Evolutionary conservation across 2,113 vertebrate genomes (phyloP).

Genomic region (Gracilinanus agilis): DNA sequence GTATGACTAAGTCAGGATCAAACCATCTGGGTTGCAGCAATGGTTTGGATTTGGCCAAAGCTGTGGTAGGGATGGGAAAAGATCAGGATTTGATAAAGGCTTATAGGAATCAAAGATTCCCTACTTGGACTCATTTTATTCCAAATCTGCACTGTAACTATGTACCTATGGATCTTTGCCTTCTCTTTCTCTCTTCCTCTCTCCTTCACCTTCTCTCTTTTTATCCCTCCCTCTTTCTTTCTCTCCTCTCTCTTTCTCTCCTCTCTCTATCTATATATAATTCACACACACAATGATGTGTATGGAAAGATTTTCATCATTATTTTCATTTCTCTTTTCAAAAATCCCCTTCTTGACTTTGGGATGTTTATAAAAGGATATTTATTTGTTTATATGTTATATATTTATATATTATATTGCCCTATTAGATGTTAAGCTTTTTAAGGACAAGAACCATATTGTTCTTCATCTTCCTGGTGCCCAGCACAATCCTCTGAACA

Average conservation of each 20-base stretch:
- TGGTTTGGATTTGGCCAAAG: neutral
- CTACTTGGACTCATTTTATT: neutral
- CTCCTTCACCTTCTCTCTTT: fast-evolving
- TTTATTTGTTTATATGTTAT: neutral
- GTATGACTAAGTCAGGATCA: neutral
- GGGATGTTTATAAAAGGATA: neutral
- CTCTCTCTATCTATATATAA: too few species aligned
- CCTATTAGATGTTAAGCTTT: neutral
- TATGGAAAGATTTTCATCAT: neutral
- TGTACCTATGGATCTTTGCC: neutral
- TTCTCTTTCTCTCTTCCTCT: neutral
- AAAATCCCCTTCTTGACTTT: neutral
- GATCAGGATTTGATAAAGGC: neutral
- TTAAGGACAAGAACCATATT: neutral
- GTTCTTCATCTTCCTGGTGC: neutral
- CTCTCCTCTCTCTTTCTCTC: neutral
- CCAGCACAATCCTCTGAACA: neutral
- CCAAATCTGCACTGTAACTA: neutral
- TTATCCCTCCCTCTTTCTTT: neutral
- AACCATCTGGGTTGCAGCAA: neutral
- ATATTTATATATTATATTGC: too few species aligned
- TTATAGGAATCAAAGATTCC: neutral
- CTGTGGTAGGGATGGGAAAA: constrained; percentile 14
- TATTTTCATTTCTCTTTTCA: neutral
- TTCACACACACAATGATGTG: neutral